Evolutionary conservation across 2,888 invertebrate genomes (phyloP).

Genomic region (Brenthis hecate): DNA sequence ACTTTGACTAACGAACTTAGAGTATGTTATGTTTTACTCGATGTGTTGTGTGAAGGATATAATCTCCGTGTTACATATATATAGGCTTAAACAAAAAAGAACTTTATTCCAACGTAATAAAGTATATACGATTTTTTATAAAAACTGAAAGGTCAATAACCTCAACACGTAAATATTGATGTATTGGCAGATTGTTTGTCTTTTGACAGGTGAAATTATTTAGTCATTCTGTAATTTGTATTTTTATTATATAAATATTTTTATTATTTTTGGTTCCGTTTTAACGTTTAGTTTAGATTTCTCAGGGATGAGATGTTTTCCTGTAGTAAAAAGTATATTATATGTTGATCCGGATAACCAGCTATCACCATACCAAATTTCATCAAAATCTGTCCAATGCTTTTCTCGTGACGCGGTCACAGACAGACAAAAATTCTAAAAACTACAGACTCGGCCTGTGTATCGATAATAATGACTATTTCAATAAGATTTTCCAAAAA

Average conservation of each 20-base stretch:
- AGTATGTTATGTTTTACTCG: conserved; percentile 13
- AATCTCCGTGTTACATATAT: conserved; percentile 26
- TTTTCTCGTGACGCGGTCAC: too few relatives aligned
- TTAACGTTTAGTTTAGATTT: too few relatives aligned
- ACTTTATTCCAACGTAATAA: conserved; percentile 33
- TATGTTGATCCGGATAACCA: too few relatives aligned
- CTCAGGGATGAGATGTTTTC: too few relatives aligned
- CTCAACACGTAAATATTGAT: conserved; percentile 41
- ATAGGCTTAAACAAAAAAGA: conserved; percentile 31
- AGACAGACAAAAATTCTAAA: too few relatives aligned
- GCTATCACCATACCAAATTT: too few relatives aligned
- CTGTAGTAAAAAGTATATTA: too few relatives aligned
- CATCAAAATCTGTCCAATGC: too few relatives aligned
- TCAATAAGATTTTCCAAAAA: too few relatives aligned
- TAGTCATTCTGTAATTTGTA: conserved; percentile 26
- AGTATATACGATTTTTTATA: conserved; percentile 36
- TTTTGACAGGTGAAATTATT: conserved; percentile 51
- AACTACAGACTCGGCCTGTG: too few relatives aligned
- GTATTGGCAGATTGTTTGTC: conserved; percentile 44
- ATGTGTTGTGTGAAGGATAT: conserved; percentile 3
- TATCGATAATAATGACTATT: too few relatives aligned
- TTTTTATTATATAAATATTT: not conserved
- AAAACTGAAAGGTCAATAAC: conserved; percentile 42
- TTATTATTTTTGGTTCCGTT: not conserved
- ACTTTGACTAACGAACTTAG: conserved; percentile 12